A percentile compares a stretch with the other conserved stretches of the same genome.
Evolutionary conservation across 2,113 vertebrate species (phyloP).

Genomic region (Cricetomys ansorgei): DNA sequence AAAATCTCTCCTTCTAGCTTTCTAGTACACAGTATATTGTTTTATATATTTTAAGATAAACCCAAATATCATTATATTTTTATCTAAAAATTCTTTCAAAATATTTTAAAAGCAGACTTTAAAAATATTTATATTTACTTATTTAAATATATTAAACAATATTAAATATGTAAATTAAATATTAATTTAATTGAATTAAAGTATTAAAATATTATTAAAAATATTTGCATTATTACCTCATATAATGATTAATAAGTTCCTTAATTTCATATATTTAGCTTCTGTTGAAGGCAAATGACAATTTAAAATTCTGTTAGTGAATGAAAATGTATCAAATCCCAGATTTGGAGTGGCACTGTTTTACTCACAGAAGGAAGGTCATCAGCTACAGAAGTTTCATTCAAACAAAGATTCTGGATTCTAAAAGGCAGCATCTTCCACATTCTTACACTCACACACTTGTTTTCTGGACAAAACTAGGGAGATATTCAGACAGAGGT

Average conservation of each 20-base stretch:
- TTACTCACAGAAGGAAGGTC: not conserved
- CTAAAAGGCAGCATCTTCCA: conserved; percentile 6
- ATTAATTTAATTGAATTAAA: too few species aligned
- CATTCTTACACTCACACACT: not conserved
- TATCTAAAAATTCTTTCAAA: not conserved
- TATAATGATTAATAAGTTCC: conserved; percentile 8
- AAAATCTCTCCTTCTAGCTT: not conserved
- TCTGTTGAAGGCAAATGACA: not conserved
- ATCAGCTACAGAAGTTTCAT: not conserved
- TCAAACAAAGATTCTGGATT: conserved; percentile 40
- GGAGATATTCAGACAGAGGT: not conserved
- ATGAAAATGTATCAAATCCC: conserved; percentile 15
- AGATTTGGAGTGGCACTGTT: not conserved
- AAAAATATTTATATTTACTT: too few species aligned
- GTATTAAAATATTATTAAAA: too few species aligned
- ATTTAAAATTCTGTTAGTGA: conserved; percentile 13
- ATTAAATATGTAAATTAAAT: too few species aligned
- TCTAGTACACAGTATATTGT: not conserved
- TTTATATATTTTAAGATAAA: not conserved
- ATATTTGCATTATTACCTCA: too few species aligned
- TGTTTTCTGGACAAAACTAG: not conserved
- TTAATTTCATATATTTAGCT: not conserved
- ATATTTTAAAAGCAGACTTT: conserved; percentile 26
- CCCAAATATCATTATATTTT: not conserved
- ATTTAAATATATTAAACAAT: too few species aligned